phyloP scores from a whole-genome alignment of 2,797 vertebrate species.

The Lemur catta region DNA sequence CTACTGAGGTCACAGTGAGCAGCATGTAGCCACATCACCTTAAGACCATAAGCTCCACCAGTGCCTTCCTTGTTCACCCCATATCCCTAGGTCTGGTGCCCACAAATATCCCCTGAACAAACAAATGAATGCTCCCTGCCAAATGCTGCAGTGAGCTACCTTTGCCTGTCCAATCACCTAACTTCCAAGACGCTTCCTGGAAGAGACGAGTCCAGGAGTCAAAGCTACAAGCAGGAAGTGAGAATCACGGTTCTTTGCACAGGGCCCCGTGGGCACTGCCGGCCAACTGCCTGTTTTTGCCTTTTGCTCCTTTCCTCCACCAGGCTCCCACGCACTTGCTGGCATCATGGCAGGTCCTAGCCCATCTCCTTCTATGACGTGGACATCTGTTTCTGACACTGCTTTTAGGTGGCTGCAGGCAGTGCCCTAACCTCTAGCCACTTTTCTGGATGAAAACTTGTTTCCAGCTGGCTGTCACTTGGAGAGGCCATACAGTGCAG shows the following conservation, averaged over 20 bases:
- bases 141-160: neutral
- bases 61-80: neutral
- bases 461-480: neutral
- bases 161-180: neutral
- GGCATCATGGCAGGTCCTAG: neutral
- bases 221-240: neutral
- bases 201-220: neutral
- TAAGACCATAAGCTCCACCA: neutral
- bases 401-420: neutral
- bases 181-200: neutral
- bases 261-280: accelerated
- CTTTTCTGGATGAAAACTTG: neutral
- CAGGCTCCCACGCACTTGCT: neutral
- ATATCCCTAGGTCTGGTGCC: neutral
- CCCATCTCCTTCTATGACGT: accelerated
- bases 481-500: neutral
- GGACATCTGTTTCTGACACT: neutral
- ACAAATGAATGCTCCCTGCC: neutral
- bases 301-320: neutral
- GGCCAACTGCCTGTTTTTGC: neutral
- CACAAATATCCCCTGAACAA: neutral
- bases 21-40: accelerated
- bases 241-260: neutral
- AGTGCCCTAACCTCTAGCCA: neutral
- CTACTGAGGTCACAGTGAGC: neutral